Evolutionary conservation across 2,888 invertebrate species (phyloP), one percentile per base, ranked within the genome.

Genomic region (Pachliopta kotzebuea): DNA sequence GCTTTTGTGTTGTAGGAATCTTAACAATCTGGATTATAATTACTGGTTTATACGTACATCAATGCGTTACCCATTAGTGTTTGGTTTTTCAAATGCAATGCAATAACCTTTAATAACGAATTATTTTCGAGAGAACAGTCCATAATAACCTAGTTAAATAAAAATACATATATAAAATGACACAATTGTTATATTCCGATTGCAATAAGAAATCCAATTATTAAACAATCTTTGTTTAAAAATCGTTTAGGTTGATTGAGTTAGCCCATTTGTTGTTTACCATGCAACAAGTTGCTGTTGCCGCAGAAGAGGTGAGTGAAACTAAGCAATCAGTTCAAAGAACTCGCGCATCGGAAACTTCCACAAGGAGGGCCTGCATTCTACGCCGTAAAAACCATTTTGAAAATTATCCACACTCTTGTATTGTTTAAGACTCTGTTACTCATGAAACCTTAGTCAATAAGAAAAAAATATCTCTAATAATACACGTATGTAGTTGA

Each of bases 341-440:
- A 65, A 65, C 65, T 53, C 65, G 45, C 11, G 56, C 60, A 45
- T 20, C 56, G 60, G 65, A 65, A 65, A 65, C 65, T 65, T 65
- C 65, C 65, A 65, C 52, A 29, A 24, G 60, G 24, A 60, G 50
- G n/a, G 49, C 65, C 65, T 56, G 65, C 65, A 56, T 65, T 31
- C 53, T 20, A 53, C 26, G 52, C 20, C 50, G 55, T 60, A 64
- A 60, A 64, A 60, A 37, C 60, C 50, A 24, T 56, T 49, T 49
- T 50, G 24, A 59, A 56, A 64, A 60, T 24, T 55, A 63, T 58
- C 42, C n/a, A 37, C 50, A 56, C 24, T n/a, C n/a, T n/a, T n/a
- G n/a, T n/a, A n/a, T n/a, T n/a, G n/a, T n/a, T n/a, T n/a, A n/a
- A n/a, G n/a, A n/a, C n/a, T n/a, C n/a, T n/a, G n/a, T 52, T n/a